These are phyloP conservation scores for Diarsia rubi DNA, from an alignment of 2,888 invertebrate genomes.

Conservation along the genomic window DNA sequence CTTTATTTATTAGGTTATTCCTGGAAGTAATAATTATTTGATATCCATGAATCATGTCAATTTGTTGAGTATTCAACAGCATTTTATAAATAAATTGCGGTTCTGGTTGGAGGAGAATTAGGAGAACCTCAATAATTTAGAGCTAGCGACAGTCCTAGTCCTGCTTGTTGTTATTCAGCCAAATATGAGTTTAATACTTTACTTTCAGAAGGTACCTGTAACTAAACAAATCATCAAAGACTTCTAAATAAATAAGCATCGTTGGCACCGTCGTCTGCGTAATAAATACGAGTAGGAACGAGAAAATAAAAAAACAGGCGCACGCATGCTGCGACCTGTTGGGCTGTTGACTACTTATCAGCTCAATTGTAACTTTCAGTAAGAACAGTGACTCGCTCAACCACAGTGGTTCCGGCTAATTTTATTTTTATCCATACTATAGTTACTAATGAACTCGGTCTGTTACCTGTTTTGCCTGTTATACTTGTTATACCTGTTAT, in stretches of 20 bases:
- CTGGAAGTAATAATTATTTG: constrained; percentile 4
- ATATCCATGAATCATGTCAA: constrained; percentile 1
- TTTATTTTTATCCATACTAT: constrained; percentile 9
- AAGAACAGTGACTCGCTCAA: constrained; percentile 22
- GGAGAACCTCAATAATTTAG: background rate
- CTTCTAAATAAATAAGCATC: no score
- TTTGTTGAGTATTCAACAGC: background rate
- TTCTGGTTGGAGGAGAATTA: background rate
- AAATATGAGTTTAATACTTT: background rate
- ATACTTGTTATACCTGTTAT: no score
- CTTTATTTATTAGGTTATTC: constrained; percentile 7
- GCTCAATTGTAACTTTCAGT: background rate
- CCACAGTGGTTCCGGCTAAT: background rate
- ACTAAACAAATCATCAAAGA: background rate
- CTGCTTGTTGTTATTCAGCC: background rate
- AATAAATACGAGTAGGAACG: no score
- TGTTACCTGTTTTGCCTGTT: background rate
- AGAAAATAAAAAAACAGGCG: constrained; percentile 1
- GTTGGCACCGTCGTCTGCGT: constrained; percentile 11
- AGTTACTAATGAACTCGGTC: background rate
- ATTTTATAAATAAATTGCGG: background rate
- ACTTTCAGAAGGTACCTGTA: background rate
- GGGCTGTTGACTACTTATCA: constrained; percentile 13
- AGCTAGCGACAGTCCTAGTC: background rate
- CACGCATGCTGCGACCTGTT: constrained; percentile 20